A percentile compares a stretch with the other conserved stretches of the same genome.
Evolutionary conservation across 2,113 vertebrate species (phyloP).

Genomic region (Podilymbus podiceps): DNA sequence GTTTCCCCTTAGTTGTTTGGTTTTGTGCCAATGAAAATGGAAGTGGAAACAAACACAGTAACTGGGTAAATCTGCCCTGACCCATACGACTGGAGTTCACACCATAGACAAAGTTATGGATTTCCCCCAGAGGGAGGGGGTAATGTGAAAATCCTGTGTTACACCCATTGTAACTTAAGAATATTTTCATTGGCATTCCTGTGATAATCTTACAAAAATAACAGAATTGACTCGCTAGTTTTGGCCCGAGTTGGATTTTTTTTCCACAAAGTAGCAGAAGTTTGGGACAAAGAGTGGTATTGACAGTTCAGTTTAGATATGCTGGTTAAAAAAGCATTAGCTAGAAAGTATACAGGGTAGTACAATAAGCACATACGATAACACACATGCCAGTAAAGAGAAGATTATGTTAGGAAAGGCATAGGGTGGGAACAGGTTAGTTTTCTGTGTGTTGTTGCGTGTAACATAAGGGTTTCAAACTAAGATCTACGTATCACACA

Average conservation of each 20-base stretch:
- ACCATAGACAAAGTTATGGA: slow-evolving; percentile 66
- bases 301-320: not conserved
- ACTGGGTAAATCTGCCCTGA: slow-evolving; percentile 64
- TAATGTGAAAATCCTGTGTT: slow-evolving; percentile 71
- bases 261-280: slow-evolving; percentile 41
- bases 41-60: slow-evolving; percentile 67
- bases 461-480: not conserved
- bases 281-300: slow-evolving; percentile 23
- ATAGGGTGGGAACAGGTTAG: not conserved
- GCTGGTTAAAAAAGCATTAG: not conserved
- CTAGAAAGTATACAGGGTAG: not conserved
- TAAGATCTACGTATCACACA: not conserved
- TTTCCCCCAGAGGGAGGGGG: slow-evolving; percentile 59
- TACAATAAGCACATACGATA: not conserved
- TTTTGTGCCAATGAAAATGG: slow-evolving; percentile 71
- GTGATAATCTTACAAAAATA: slow-evolving; percentile 64
- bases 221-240: slow-evolving; percentile 61
- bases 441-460: not conserved
- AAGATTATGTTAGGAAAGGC: not conserved
- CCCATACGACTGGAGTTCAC: slow-evolving; percentile 64
- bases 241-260: slow-evolving; percentile 46
- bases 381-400: not conserved
- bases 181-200: slow-evolving; percentile 74
- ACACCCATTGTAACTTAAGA: slow-evolving; percentile 73
- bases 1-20: slow-evolving; percentile 72